Evolutionary conservation across 1,140 invertebrate species (phyloP).

Genomic region (Cepaea nemoralis): DNA sequence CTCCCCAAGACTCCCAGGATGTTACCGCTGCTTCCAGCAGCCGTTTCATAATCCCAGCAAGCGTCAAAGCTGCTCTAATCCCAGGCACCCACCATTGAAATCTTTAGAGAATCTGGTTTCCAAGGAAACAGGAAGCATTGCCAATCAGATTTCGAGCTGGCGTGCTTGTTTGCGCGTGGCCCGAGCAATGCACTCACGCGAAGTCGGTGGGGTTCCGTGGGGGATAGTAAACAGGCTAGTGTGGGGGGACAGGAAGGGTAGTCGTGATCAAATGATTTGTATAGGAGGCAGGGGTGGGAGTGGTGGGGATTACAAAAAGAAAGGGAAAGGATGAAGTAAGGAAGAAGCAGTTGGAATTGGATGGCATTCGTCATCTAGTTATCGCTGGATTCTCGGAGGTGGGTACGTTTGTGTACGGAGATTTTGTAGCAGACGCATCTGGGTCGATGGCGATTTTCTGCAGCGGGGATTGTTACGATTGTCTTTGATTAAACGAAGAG

Average conservation of each 20-base stretch:
- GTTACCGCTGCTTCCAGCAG: not conserved
- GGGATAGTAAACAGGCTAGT: not conserved
- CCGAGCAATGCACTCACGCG: constrained; percentile 8
- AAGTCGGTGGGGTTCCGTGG: not conserved
- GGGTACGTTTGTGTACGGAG: not conserved
- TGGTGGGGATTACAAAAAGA: constrained; percentile 21
- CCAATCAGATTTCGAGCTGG: constrained; percentile 22
- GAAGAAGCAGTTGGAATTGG: not conserved
- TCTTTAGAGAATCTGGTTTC: constrained; percentile 17
- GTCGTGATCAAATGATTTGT: not conserved
- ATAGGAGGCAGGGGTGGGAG: not conserved
- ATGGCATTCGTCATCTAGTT: not conserved
- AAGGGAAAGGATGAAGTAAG: not conserved
- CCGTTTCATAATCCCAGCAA: not conserved
- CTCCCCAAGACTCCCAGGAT: not conserved
- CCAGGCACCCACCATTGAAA: constrained; percentile 10
- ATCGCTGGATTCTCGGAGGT: not conserved
- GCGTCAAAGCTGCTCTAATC: constrained; percentile 11
- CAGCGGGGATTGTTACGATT: too few relatives aligned
- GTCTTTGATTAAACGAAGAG: too few relatives aligned
- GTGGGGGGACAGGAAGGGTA: not conserved
- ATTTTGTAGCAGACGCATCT: not conserved
- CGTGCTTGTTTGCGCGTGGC: constrained; percentile 27
- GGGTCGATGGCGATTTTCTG: not conserved
- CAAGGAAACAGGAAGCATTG: constrained; percentile 4